Base-by-base conservation (phyloP, 1,140 invertebrate species). In the Macrobrachium rosenbergii region DNA sequence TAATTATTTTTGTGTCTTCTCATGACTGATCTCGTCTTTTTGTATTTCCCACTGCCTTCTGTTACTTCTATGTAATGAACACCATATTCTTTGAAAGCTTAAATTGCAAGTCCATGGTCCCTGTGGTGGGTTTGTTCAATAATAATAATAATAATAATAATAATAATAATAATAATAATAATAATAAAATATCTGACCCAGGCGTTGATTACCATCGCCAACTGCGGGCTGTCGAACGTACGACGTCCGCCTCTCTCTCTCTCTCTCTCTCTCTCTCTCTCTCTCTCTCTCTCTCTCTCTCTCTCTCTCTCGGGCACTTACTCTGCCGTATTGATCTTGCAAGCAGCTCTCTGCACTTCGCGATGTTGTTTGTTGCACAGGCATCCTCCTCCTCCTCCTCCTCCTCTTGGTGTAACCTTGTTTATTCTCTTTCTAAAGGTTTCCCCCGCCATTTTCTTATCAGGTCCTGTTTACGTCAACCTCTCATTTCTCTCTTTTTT, bases 401-500 rank as follows among this genome's bases (percentile, higher is more conserved):
- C 14, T 16, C 0, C 21, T 21, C 21, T 37, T 73, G 21, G 23
- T 75, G 6, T 75, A 23, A 23, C 72, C 45, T 37, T n/a, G n/a
- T 8, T 75, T 8, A 19, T 43, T 37, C 45, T 6, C 23, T 43
- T 75, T 43, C 28, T 43, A 19, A 21, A 64, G 28, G 7, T 43
- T 43, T 43, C 28, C 23, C 23, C 59, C 72, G 12, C 23, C 72
- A 23, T 37, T 37, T 75, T 37, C 6, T 37, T 2, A 8, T 16
- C 72, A 6, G 19, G 45, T 43, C 72, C 5, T 58, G 16, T 8
- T 52, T 16, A 10, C 75, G 16, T 21, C 17, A 77, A 6, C 12
- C 58, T 79, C 77, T 79, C 76, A n/a, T 78, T 45, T 52, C 76
- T 78, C 52, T 21, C 76, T 58, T 16, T 58, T 45, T 59, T 45